phyloP scores from a whole-genome alignment of 2,113 vertebrate species.

The human (Homo sapiens) region GRCh38 chr2:198312001-198312500 shows the following conservation, averaged over 20 bases:
- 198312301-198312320: rapidly evolving
- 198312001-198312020: neutral
- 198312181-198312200: neutral
- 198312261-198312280: neutral
- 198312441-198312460: neutral
- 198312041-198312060: neutral
- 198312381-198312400: neutral
- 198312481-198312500: neutral
- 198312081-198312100: neutral
- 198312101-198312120: neutral
- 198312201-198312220: neutral
- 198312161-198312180: neutral
- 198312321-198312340: rapidly evolving
- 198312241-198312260: neutral
- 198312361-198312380: neutral
- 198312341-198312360: neutral
- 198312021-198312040: neutral
- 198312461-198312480: neutral
- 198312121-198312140: neutral
- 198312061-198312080: neutral
- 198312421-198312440: neutral
- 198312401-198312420: too few species aligned
- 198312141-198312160: neutral
- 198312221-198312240: neutral
- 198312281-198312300: rapidly evolving